These are phyloP conservation scores for Sardinella longiceps DNA, from an alignment of 2,797 vertebrate genomes.

Conservation along the genomic window DNA sequence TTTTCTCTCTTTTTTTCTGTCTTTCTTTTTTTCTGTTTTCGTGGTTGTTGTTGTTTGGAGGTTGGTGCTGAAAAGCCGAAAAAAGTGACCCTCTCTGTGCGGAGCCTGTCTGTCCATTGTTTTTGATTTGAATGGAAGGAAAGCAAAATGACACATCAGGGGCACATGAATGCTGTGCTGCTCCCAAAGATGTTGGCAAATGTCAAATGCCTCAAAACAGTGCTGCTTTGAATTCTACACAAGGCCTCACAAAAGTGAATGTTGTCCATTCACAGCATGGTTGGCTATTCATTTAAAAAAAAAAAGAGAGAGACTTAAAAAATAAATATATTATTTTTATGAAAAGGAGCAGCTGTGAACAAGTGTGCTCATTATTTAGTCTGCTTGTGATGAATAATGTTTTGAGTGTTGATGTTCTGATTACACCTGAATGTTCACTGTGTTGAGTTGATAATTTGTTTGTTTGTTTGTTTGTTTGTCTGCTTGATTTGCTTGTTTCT, in stretches of 20 bases:
- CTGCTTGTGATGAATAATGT: slow-evolving; percentile 13
- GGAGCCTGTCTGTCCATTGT: slow-evolving; percentile 37
- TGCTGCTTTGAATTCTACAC: slow-evolving; percentile 34
- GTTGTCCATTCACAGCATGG: slow-evolving; percentile 11
- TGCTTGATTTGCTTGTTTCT: not conserved
- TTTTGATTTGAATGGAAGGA: slow-evolving; percentile 50
- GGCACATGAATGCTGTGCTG: slow-evolving; percentile 27
- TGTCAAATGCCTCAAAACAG: slow-evolving; percentile 28
- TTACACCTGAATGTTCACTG: not conserved
- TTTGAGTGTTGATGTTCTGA: not conserved
- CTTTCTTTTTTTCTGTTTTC: not conserved
- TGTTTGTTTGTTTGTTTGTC: too few relatives aligned
- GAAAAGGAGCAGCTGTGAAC: not conserved
- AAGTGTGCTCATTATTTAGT: not conserved
- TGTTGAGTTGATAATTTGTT: not conserved
- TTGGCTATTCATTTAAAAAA: not conserved
- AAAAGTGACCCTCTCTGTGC: not conserved
- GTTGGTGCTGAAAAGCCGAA: slow-evolving; percentile 30
- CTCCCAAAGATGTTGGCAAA: slow-evolving; percentile 36
- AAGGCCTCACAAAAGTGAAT: slow-evolving; percentile 21
- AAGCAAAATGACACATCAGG: slow-evolving; percentile 39
- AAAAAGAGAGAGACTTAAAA: not conserved
- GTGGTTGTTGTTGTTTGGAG: slow-evolving; percentile 26
- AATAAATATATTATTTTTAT: not conserved
- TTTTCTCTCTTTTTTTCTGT: not conserved